Evolutionary conservation across 2,113 vertebrate genomes (phyloP).

Genomic region (Microcebus ravelobensis): DNA sequence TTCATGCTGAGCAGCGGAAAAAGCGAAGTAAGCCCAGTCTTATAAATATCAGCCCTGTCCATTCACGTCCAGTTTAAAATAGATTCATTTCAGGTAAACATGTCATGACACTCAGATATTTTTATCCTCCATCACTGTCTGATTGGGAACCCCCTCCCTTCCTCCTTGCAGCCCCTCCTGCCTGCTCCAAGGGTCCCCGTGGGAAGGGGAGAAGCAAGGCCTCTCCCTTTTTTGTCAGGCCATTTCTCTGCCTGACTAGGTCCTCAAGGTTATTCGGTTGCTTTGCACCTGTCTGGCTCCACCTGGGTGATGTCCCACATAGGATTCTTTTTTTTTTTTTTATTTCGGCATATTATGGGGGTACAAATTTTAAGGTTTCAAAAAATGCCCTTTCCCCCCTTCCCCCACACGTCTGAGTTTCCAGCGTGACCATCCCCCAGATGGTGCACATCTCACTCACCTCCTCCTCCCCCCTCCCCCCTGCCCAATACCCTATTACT

Average conservation of each 20-base stretch:
- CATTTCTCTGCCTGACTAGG: too few species aligned
- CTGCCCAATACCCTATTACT: too few species aligned
- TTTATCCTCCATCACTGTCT: background rate
- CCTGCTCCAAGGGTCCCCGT: background rate
- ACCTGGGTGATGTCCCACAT: background rate
- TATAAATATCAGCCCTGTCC: slow-evolving; percentile 44
- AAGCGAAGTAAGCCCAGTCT: slow-evolving; percentile 21
- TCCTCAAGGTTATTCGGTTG: background rate
- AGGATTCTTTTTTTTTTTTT: too few species aligned
- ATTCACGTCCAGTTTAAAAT: slow-evolving; percentile 51
- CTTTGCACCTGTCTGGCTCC: background rate
- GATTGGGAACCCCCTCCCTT: background rate
- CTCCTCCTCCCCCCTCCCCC: too few species aligned
- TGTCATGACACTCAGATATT: background rate
- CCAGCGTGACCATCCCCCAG: too few species aligned
- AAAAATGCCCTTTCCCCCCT: too few species aligned
- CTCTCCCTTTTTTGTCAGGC: background rate
- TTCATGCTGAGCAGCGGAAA: slow-evolving; percentile 26
- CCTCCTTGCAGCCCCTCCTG: background rate
- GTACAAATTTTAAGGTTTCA: too few species aligned
- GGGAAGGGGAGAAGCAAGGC: background rate
- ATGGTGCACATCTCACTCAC: too few species aligned
- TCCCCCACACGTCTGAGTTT: too few species aligned
- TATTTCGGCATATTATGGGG: too few species aligned
- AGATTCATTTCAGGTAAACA: slow-evolving; percentile 36